Conservation (phyloP, 1,140 invertebrate genomes). For the Idris sp. region DNA sequence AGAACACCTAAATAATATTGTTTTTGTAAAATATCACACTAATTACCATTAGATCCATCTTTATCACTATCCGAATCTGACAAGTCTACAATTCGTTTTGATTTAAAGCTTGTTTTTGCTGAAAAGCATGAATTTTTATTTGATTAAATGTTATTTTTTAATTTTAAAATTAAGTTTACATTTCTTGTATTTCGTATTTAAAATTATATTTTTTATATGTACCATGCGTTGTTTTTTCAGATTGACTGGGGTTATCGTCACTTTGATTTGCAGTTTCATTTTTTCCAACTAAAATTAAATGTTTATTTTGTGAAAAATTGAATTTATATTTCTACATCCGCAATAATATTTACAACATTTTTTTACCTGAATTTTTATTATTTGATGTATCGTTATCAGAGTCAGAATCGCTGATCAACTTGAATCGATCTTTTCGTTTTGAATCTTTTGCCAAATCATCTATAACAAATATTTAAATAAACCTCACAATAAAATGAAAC, state of each 20-base stretch:
- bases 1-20: too few species aligned
- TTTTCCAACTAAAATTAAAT: neutral
- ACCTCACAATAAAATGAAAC: too few species aligned
- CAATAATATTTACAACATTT: slow-evolving; percentile 3
- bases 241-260: too few species aligned
- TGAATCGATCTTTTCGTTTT: neutral
- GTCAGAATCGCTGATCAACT: neutral
- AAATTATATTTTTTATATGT: too few species aligned
- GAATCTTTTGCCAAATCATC: neutral
- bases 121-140: neutral
- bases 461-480: neutral
- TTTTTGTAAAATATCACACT: too few species aligned
- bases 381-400: neutral
- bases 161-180: neutral
- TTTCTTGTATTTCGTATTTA: too few species aligned
- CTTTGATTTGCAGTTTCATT: neutral
- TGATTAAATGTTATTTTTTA: neutral
- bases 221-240: too few species aligned
- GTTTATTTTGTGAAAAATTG: neutral
- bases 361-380: slow-evolving; percentile 7
- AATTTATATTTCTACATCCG: neutral
- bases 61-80: slow-evolving; percentile 59
- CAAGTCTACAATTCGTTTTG: slow-evolving; percentile 26
- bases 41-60: slow-evolving; percentile 10
- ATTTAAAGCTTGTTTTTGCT: slow-evolving; percentile 8